Evolutionary conservation across 2,888 invertebrate genomes (phyloP), one percentile per base, ranked within the genome.

Genomic region (Leucozona laternaria): DNA sequence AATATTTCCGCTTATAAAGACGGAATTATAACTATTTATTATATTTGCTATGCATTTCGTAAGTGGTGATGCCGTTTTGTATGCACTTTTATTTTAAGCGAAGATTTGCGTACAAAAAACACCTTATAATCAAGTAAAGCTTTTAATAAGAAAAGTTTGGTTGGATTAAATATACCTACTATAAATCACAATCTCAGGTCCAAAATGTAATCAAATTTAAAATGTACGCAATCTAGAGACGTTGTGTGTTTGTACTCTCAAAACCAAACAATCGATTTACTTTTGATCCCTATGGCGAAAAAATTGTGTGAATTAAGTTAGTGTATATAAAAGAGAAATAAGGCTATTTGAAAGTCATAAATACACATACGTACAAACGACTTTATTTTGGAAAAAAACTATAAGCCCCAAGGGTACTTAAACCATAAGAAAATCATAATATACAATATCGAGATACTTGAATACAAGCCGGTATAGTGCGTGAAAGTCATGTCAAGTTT

Each of bases 401-500:
- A 10, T 0, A 43, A 11, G 25, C 2, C 45, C 48, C 48, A 13
- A 66, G 34, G 45, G 37, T n/a, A 31, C 28, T 64, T 64, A 17
- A 45, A 28, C 17, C 5, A 7, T 45, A 11, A 20, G 45, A 20
- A 45, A 48, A 48, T 31, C 4, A 45, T 48, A n/a, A n/a, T n/a
- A n/a, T n/a, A n/a, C n/a, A n/a, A 1, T 31, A 31, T 31, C n/a
- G n/a, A n/a, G n/a, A 62, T 22, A 8, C 22, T 60, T 62, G 10
- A 40, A 11, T n/a, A 22, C 25, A 48, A 64, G 17, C 31, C 20
- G 31, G 31, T 48, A 57, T 22, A 25, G 40, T 68, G 82, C 60
- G 82, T 77, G 66, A 82, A 78, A 78, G 78, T 82, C 20, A 22
- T 22, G 57, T 50, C 57, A 71, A 81, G 57, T 37, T 43, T 20